phyloP scores from a whole-genome alignment of 1,140 invertebrate genomes.

The Ceratosolen fusciceps region DNA sequence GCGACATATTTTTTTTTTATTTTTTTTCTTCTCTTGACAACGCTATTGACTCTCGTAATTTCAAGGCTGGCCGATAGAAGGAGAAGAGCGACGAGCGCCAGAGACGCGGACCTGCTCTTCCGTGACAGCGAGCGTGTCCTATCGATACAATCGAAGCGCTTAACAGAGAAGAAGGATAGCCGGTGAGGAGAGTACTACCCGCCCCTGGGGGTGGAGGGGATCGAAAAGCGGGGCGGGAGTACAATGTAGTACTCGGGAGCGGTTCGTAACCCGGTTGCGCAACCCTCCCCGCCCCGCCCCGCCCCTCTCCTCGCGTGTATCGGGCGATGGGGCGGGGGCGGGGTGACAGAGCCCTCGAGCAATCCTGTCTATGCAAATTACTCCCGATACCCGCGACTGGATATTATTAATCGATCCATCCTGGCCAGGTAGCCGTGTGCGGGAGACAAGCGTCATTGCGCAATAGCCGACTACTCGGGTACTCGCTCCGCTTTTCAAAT shows the following conservation, averaged over 20 bases:
- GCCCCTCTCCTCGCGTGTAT: too few species aligned
- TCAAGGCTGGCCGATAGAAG: constrained; percentile 38
- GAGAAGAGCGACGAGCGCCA: background rate
- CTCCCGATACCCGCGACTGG: constrained; percentile 13
- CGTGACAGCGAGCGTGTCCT: background rate
- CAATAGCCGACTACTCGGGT: background rate
- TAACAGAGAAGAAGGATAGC: background rate
- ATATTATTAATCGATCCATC: background rate
- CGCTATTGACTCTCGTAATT: constrained; percentile 45
- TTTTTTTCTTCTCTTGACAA: constrained; percentile 7
- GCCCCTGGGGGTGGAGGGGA: background rate
- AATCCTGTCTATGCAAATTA: constrained; percentile 21
- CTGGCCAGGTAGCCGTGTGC: too few species aligned
- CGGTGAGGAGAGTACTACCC: background rate
- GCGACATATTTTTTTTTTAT: too few species aligned
- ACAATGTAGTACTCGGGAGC: background rate
- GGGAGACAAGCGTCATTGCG: background rate
- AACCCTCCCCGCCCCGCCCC: too few species aligned
- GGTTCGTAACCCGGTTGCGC: too few species aligned
- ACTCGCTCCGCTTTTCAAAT: background rate
- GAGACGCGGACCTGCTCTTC: background rate
- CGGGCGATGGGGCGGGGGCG: background rate
- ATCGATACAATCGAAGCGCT: background rate
- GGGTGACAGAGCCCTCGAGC: background rate
- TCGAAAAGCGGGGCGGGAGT: background rate